Percentiles rank a stretch among this genome's conserved stretches.
phyloP scores from a whole-genome alignment of 2,797 vertebrate species.

The Ficedula albicollis region DNA sequence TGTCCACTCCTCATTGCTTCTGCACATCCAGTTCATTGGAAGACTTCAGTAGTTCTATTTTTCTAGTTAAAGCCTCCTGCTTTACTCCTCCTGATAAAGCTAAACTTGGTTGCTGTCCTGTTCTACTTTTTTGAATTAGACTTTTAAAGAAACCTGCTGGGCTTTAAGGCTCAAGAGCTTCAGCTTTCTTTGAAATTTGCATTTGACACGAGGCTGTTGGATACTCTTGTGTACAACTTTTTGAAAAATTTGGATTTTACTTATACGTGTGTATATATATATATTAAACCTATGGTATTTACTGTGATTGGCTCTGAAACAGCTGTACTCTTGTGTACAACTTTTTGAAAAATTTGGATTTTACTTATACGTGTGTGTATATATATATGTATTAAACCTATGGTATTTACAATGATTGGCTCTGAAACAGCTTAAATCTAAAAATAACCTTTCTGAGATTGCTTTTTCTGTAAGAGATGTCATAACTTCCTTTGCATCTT shows the following conservation, averaged over 20 bases:
- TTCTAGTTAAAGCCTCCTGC: not conserved
- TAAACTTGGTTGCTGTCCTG: not conserved
- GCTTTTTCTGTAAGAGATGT: not conserved
- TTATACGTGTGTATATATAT: fast-evolving
- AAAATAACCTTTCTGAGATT: not conserved
- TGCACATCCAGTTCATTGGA: not conserved
- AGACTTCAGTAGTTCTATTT: not conserved
- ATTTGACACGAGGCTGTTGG: not conserved
- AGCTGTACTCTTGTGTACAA: not conserved
- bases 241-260: not conserved
- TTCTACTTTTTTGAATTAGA: not conserved
- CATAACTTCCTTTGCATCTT: not conserved
- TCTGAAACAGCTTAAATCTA: not conserved
- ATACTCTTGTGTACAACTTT: not conserved
- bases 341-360: not conserved
- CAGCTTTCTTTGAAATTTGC: not conserved
- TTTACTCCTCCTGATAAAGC: not conserved
- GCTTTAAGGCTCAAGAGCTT: not conserved
- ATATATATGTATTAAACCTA: fast-evolving
- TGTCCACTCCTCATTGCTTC: not conserved
- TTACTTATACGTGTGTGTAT: fast-evolving
- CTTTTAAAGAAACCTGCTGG: not conserved
- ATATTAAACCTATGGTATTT: not conserved
- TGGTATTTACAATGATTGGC: not conserved
- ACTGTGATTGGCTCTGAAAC: not conserved